These are phyloP conservation scores for Ormyrus thymus DNA, from an alignment of 2,888 invertebrate species.

Conservation along the genomic window DNA sequence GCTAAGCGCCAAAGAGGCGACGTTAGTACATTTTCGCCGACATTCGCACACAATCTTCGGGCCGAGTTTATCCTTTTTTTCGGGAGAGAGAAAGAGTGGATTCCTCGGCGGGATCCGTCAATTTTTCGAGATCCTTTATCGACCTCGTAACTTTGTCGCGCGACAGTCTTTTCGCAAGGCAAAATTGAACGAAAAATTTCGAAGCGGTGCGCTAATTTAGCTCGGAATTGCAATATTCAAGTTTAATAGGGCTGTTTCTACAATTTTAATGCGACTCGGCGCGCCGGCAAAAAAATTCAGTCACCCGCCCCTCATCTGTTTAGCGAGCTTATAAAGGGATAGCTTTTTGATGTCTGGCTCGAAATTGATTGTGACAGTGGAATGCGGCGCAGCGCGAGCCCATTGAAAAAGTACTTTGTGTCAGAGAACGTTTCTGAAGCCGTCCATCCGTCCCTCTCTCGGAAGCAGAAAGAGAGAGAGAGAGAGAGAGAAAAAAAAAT, in stretches of 20 bases:
- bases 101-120: no score
- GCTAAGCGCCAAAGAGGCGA: background rate
- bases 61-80: no score
- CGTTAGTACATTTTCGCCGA: conserved; percentile 26
- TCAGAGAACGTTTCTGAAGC: conserved; percentile 10
- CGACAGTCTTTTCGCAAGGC: background rate
- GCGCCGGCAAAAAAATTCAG: background rate
- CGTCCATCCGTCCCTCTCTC: conserved; percentile 4
- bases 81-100: no score
- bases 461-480: conserved; percentile 12
- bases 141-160: no score
- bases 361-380: conserved; percentile 48
- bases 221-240: background rate
- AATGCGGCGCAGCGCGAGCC: conserved; percentile 14
- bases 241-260: background rate
- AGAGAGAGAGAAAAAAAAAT: conserved; percentile 36
- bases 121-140: no score
- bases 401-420: conserved; percentile 41
- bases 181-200: conserved; percentile 5
- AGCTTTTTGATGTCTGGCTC: conserved; percentile 39
- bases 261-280: background rate
- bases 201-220: background rate
- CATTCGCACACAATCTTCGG: conserved; percentile 4
- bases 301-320: conserved; percentile 25
- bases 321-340: conserved; percentile 30